Evolutionary conservation across 2,888 invertebrate genomes (phyloP).

Genomic region (Oscheius sp.): DNA sequence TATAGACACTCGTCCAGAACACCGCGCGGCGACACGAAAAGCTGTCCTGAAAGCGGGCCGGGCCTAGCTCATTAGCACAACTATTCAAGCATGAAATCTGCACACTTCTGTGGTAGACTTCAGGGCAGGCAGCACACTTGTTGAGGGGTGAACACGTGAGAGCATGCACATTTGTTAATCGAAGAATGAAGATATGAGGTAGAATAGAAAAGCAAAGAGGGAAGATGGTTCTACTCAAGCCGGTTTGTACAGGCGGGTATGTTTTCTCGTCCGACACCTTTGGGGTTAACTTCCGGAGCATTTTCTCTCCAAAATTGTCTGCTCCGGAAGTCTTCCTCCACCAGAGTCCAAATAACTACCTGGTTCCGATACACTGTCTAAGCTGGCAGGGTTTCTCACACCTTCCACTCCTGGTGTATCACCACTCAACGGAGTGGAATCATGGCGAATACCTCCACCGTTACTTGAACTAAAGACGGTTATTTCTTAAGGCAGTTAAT

Average conservation of each 20-base stretch:
- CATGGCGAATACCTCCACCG: slow-evolving; percentile 48
- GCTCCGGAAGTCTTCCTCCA: slow-evolving; percentile 11
- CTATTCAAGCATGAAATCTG: slow-evolving; percentile 31
- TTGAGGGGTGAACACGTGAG: background rate
- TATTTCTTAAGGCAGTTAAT: background rate
- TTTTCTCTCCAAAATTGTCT: background rate
- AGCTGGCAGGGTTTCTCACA: slow-evolving; percentile 38
- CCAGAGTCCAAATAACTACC: slow-evolving; percentile 42
- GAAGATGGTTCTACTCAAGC: slow-evolving; percentile 24
- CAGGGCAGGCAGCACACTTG: slow-evolving; percentile 15
- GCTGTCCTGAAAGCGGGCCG: slow-evolving; percentile 31
- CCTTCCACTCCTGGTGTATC: slow-evolving; percentile 38
- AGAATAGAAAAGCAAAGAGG: slow-evolving; percentile 22
- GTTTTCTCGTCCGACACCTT: background rate
- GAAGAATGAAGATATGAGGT: slow-evolving; percentile 9
- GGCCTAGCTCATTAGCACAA: slow-evolving; percentile 30
- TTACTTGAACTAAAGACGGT: slow-evolving; percentile 39
- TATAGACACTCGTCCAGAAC: slow-evolving; percentile 39
- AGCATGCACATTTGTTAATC: slow-evolving; percentile 7
- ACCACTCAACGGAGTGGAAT: slow-evolving; percentile 50
- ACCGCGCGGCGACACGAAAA: slow-evolving; percentile 31
- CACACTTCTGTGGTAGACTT: slow-evolving; percentile 25
- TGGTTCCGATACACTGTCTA: slow-evolving; percentile 64
- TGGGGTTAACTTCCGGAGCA: slow-evolving; percentile 2
- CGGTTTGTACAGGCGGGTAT: slow-evolving; percentile 13